Base-by-base conservation (phyloP, 2,113 vertebrate genomes). In the Xenus cinereus region DNA sequence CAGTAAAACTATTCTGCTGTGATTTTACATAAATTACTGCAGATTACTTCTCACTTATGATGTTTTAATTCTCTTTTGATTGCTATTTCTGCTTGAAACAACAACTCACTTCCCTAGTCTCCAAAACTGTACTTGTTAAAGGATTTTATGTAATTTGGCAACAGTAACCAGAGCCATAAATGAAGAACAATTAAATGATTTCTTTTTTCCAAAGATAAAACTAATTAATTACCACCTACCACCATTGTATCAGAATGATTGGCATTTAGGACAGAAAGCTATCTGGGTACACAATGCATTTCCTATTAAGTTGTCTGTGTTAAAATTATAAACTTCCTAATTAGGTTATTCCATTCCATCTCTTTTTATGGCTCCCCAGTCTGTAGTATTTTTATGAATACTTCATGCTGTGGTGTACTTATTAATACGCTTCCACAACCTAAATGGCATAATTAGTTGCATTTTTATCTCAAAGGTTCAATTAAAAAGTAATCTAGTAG, bases 391-490 rank as follows among this genome's bases (percentile, higher is more conserved):
- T 92, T 91, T 87, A 92, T 87, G 63, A 93, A 54, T 80, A 95
- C 67, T 48, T 94, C 83, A 83, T 75, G 53, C 64, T 87, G 87
- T 67, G 78, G 15, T 92, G 39, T 73, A 76, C 59, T 91, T 95
- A 91, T 75, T 84, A 93, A 89, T 72, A 87, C 43, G 56, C 50
- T 96, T 82, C 74, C 1, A 7, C 68, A 50, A 85, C 89, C 83
- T 67, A 81, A 93, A 76, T 77, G 46, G 56, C 77, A 89, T 90
- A 69, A 97, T 97, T 92, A 91, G 51, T 91, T 68, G 39, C 21
- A 76, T 90, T 84, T 90, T 86, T 73, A 95, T 95, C 89, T 95
- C 20, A 0, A 93, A 96, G 79, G 66, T 91, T 87, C 93, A 96
- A 86, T 96, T 85, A 94, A 86, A 94, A 97, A 96, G 60, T 43